Percentiles rank a stretch among this genome's conserved stretches.
Conservation (phyloP, 1,140 invertebrate genomes). For the Aplysia californica region DNA sequence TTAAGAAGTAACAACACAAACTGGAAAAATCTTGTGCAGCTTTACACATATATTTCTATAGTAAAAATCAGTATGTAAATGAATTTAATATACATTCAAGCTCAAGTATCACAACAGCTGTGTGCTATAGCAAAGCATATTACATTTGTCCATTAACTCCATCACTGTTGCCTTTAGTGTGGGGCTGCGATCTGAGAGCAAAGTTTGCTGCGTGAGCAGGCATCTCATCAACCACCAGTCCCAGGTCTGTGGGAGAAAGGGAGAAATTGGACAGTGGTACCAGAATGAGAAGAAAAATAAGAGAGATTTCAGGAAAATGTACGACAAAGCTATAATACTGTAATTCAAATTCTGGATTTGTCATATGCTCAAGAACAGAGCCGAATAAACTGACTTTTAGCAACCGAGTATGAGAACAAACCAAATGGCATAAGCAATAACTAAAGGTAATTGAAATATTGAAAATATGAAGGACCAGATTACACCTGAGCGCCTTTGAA, state of each 20-base stretch:
- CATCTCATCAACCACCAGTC: slow-evolving; percentile 82
- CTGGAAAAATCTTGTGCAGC: too few species aligned
- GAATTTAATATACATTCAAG: too few species aligned
- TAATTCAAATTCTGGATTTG: not conserved
- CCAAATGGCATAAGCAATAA: not conserved
- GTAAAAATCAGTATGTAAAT: too few species aligned
- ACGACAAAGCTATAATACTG: not conserved
- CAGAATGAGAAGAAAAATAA: not conserved
- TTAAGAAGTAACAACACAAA: too few species aligned
- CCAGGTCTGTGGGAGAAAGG: slow-evolving; percentile 58
- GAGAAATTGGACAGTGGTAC: not conserved
- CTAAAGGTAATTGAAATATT: too few species aligned
- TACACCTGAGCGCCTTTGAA: too few species aligned
- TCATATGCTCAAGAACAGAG: not conserved
- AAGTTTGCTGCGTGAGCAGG: slow-evolving; percentile 79
- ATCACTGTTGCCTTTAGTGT: slow-evolving; percentile 75
- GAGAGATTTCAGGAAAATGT: not conserved
- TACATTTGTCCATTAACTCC: slow-evolving; percentile 71
- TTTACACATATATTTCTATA: too few species aligned
- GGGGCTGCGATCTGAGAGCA: slow-evolving; percentile 79
- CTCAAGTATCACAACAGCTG: too few species aligned
- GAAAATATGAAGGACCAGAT: too few species aligned
- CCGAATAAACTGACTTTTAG: not conserved
- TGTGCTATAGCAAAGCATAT: too few species aligned
- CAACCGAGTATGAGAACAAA: not conserved